A percentile compares a stretch with the other conserved stretches of the same genome.
phyloP scores from a whole-genome alignment of 2,797 vertebrate genomes.

The Takifugu rubripes region DNA sequence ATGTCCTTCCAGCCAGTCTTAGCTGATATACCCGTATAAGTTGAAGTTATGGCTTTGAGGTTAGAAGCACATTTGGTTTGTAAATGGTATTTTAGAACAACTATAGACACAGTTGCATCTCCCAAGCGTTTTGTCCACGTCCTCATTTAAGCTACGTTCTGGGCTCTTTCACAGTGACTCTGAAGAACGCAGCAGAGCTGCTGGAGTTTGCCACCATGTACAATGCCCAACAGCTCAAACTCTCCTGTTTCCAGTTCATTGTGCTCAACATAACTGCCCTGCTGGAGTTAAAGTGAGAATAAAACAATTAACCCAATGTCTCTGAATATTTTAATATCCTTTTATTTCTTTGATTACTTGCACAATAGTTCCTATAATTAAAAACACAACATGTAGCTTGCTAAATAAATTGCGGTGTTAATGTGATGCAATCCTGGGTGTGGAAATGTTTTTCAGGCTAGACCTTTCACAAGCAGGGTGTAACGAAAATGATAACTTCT shows the following conservation, averaged over 20 bases:
- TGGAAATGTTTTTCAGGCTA: neutral
- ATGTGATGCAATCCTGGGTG: conserved; percentile 1
- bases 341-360: neutral
- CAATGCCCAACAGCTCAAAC: conserved; percentile 91
- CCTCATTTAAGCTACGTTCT: neutral
- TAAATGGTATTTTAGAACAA: neutral
- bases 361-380: neutral
- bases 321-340: neutral
- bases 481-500: conserved; percentile 18
- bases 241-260: conserved; percentile 94
- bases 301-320: neutral
- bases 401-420: neutral
- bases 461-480: conserved; percentile 1
- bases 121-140: neutral
- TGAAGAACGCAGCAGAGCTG: conserved; percentile 91
- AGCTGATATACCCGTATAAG: neutral
- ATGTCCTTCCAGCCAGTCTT: neutral
- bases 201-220: conserved; percentile 91
- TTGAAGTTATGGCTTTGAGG: neutral
- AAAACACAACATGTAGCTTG: neutral
- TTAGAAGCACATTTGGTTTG: neutral
- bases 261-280: conserved; percentile 91
- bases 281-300: conserved; percentile 88
- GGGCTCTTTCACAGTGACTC: conserved; percentile 80
- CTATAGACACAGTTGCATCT: neutral